Conservation (phyloP, 2,797 vertebrate genomes). For the Petrocephalus schoutedeni region DNA sequence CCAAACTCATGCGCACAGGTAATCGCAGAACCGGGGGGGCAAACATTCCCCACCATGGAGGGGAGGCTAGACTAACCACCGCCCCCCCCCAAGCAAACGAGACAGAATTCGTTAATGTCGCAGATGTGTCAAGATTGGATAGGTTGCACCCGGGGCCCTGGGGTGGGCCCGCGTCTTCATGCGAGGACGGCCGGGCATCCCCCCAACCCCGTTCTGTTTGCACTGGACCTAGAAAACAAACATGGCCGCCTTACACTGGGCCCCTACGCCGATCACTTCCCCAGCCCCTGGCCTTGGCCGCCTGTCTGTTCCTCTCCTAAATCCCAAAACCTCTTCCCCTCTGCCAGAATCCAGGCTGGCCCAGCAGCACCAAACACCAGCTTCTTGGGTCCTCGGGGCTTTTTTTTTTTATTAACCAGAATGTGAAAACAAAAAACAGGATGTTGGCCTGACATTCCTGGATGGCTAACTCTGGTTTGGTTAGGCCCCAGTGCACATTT, state of each 20-base stretch:
- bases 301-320: neutral
- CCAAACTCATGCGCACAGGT: neutral
- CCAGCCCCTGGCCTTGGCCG: neutral
- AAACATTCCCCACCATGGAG: neutral
- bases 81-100: neutral
- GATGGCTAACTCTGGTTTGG: neutral
- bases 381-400: neutral
- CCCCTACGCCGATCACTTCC: neutral
- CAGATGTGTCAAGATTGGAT: constrained; percentile 4
- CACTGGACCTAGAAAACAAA: constrained; percentile 61
- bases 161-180: neutral
- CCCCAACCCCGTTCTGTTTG: constrained; percentile 55
- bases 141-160: neutral
- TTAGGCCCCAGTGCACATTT: neutral
- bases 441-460: neutral
- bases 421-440: constrained; percentile 12
- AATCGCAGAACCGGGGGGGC: neutral
- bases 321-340: neutral
- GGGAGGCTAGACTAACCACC: neutral
- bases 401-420: neutral
- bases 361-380: neutral
- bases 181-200: neutral
- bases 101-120: neutral
- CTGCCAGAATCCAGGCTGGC: neutral
- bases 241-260: constrained; percentile 28